Evolutionary conservation across 2,797 vertebrate species (phyloP).

Genomic region (Emys orbicularis): DNA sequence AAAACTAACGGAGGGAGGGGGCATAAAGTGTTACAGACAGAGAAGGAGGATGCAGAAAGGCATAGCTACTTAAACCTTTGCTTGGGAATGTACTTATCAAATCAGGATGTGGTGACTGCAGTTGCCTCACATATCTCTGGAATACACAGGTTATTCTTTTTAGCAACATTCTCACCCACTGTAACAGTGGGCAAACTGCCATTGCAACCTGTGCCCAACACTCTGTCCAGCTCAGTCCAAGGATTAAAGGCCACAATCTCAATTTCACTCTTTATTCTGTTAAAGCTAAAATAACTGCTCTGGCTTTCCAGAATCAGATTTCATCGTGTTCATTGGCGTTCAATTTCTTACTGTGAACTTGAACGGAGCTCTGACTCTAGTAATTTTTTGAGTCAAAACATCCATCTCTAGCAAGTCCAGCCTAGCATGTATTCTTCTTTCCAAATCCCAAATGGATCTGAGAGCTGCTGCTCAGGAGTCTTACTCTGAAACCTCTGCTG

Average conservation of each 20-base stretch:
- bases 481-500: not conserved
- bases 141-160: not conserved
- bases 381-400: constrained; percentile 8
- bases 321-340: not conserved
- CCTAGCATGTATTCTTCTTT: not conserved
- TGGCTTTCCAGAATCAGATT: not conserved
- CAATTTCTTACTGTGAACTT: not conserved
- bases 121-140: not conserved
- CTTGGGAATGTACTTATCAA: not conserved
- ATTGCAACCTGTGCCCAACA: not conserved
- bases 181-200: not conserved
- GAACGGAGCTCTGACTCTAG: not conserved
- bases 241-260: not conserved
- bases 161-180: not conserved
- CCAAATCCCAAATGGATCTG: not conserved
- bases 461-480: not conserved
- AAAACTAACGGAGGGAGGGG: accelerated
- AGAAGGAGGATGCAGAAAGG: not conserved
- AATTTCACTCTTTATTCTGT: not conserved
- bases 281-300: not conserved
- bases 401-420: not conserved
- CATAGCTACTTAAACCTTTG: not conserved
- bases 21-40: not conserved
- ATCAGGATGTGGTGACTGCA: not conserved
- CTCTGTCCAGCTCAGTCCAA: not conserved